Conservation (phyloP, 2,888 invertebrate species). For the Allacma fusca region DNA sequence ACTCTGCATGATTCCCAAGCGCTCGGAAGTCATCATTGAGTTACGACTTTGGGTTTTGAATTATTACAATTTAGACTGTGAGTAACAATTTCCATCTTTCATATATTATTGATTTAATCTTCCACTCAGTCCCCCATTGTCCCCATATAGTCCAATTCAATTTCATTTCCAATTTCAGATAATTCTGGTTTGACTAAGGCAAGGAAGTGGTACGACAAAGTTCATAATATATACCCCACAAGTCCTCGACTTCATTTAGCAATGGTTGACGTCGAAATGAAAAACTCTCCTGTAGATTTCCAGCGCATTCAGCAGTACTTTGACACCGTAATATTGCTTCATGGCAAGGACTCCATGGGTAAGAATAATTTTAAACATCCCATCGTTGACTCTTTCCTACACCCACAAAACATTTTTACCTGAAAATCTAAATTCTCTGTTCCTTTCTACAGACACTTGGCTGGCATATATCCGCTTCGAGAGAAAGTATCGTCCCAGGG, state of each 20-base stretch:
- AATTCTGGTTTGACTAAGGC: conserved; percentile 18
- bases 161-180: conserved; percentile 6
- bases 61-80: conserved; percentile 35
- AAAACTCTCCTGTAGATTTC: background rate
- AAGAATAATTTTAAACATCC: background rate
- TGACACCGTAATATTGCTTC: conserved; percentile 28
- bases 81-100: background rate
- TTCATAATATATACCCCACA: conserved; percentile 17
- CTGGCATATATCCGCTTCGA: conserved; percentile 44
- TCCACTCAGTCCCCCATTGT: background rate
- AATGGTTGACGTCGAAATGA: conserved; percentile 37
- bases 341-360: conserved; percentile 43
- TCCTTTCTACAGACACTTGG: conserved; percentile 41
- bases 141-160: background rate
- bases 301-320: conserved; percentile 19
- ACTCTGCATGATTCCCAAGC: conserved; percentile 25
- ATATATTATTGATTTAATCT: too few relatives aligned
- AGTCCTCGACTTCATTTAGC: conserved; percentile 32
- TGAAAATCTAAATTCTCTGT: background rate
- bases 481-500: conserved; percentile 23
- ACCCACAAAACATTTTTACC: too few relatives aligned
- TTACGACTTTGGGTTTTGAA: conserved; percentile 34
- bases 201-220: conserved; percentile 30
- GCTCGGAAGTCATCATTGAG: background rate
- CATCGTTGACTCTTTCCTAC: background rate